Conservation (phyloP, 2,113 vertebrate genomes). For the Oryzias javanicus region DNA sequence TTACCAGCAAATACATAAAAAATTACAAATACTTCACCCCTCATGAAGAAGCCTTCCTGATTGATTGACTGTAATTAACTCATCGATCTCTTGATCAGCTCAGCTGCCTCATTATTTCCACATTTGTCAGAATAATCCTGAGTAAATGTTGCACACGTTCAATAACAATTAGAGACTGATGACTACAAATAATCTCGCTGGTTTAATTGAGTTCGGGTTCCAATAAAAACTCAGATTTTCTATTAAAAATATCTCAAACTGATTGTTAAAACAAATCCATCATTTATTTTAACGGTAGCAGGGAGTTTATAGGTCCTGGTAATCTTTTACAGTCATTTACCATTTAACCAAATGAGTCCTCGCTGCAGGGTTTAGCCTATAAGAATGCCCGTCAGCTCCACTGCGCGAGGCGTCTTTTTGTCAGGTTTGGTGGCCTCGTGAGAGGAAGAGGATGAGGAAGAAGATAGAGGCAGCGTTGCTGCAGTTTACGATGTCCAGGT, state of each 20-base stretch:
- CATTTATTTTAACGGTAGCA: not conserved
- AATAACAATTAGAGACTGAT: constrained; percentile 62
- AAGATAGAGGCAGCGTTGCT: constrained; percentile 36
- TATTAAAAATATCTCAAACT: too few species aligned
- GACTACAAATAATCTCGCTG: constrained; percentile 48
- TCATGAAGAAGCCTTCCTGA: constrained; percentile 34
- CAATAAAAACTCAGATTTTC: too few species aligned
- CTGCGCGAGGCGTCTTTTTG: constrained; percentile 13
- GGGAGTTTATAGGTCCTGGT: too few species aligned
- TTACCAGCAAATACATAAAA: too few species aligned
- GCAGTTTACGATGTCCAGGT: constrained; percentile 16
- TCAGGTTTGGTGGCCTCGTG: constrained; percentile 27
- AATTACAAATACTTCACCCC: too few species aligned
- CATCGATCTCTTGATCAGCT: constrained; percentile 68
- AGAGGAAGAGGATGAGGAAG: constrained; percentile 19
- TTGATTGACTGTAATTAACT: constrained; percentile 81
- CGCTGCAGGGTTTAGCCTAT: constrained; percentile 23
- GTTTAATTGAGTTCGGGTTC: not conserved
- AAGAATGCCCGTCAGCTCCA: constrained; percentile 33
- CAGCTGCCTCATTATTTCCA: constrained; percentile 69
- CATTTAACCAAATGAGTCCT: constrained; percentile 24
- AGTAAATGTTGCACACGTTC: constrained; percentile 69
- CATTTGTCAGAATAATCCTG: constrained; percentile 69
- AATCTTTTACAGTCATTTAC: constrained; percentile 2
- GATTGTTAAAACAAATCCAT: not conserved